Evolutionary conservation across 1,140 invertebrate species (phyloP).

Genomic region (Caenorhabditis brenneri): DNA sequence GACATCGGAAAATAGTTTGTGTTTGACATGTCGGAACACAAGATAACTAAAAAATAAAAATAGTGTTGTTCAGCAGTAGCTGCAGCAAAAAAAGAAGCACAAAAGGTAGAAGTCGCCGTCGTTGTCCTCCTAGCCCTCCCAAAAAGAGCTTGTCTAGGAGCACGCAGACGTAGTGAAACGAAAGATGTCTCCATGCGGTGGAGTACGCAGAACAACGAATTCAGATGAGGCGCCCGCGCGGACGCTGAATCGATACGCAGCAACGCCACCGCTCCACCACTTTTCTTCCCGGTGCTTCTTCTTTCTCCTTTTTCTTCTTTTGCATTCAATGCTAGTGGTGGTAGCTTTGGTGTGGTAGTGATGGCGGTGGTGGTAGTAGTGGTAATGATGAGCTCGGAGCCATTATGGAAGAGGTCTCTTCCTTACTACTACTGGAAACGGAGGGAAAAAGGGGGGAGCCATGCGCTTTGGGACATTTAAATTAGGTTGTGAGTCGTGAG

Average conservation of each 20-base stretch:
- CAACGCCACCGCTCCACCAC: conserved; percentile 6
- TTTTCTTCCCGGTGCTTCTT: conserved; percentile 24
- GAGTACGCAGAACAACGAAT: conserved; percentile 32
- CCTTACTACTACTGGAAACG: neutral
- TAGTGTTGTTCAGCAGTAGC: conserved; percentile 10
- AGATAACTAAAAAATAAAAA: conserved; percentile 31
- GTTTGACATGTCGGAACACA: conserved; percentile 33
- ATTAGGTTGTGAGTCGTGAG: conserved; percentile 23
- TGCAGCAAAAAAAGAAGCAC: conserved; percentile 24
- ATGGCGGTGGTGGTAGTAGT: neutral
- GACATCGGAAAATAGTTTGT: neutral
- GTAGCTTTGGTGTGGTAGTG: neutral
- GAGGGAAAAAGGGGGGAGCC: neutral
- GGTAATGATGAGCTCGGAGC: conserved; percentile 33
- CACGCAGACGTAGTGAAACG: conserved; percentile 14
- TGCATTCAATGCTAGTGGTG: conserved; percentile 1
- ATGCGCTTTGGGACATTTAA: neutral
- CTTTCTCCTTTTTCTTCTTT: neutral
- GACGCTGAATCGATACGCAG: conserved; percentile 35
- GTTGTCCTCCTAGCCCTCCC: neutral
- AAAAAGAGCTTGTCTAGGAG: conserved; percentile 34
- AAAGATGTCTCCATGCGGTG: neutral
- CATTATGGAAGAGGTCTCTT: conserved; percentile 15
- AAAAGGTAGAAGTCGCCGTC: conserved; percentile 41
- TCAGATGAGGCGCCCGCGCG: conserved; percentile 22